Percentiles rank a stretch among this genome's conserved stretches.
Conservation (phyloP, 2,888 invertebrate genomes). For the Caenorhabditis sinica region DNA sequence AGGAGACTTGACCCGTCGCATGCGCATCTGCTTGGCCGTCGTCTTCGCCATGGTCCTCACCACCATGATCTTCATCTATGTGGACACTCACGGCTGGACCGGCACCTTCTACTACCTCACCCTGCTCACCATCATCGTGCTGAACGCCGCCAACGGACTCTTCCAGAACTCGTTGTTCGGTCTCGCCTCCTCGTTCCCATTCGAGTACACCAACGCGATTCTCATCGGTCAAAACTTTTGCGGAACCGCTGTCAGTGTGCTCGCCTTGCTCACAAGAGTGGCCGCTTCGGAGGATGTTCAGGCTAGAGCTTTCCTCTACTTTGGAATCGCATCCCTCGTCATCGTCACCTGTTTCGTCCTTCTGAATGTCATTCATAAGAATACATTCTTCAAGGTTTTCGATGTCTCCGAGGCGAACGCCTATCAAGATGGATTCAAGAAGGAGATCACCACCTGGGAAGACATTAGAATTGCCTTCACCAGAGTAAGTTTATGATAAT, state of each 20-base stretch:
- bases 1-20: slow-evolving; percentile 91
- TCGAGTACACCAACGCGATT: slow-evolving; percentile 90
- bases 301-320: slow-evolving; percentile 92
- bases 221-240: slow-evolving; percentile 87
- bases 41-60: slow-evolving; percentile 84
- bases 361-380: slow-evolving; percentile 90
- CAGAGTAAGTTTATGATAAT: slow-evolving; percentile 8
- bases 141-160: slow-evolving; percentile 91
- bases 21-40: slow-evolving; percentile 86
- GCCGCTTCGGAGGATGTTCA: slow-evolving; percentile 22
- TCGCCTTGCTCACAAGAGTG: slow-evolving; percentile 77
- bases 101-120: slow-evolving; percentile 85
- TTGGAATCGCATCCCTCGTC: slow-evolving; percentile 94
- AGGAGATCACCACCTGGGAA: slow-evolving; percentile 18
- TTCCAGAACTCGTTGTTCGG: slow-evolving; percentile 90
- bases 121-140: slow-evolving; percentile 84
- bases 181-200: slow-evolving; percentile 93
- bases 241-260: slow-evolving; percentile 82
- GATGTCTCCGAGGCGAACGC: slow-evolving; percentile 44
- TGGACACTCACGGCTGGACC: slow-evolving; percentile 84
- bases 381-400: slow-evolving; percentile 82
- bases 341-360: slow-evolving; percentile 95
- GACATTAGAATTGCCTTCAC: slow-evolving; percentile 27
- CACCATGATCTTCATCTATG: slow-evolving; percentile 85
- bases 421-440: slow-evolving; percentile 18